Percentiles rank a stretch among this genome's conserved stretches.
Conservation (phyloP, 1,140 invertebrate species). For the Nephotettix cincticeps region DNA sequence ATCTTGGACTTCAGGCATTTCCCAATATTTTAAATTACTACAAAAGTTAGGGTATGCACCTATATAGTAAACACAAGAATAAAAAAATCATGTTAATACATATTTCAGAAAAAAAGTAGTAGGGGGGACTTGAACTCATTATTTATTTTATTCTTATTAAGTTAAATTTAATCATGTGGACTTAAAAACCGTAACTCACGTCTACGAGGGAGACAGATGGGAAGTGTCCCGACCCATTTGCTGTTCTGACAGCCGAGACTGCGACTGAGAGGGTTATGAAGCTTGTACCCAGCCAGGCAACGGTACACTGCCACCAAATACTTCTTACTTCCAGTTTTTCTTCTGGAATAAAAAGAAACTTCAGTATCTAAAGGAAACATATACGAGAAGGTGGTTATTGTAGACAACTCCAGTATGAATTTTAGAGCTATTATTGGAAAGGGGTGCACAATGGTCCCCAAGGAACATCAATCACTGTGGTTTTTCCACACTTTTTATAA, state of each 20-base stretch:
- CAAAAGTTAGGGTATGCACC: too few relatives aligned
- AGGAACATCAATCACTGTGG: too few relatives aligned
- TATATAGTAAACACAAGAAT: background rate
- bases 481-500: too few relatives aligned
- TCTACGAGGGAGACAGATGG: background rate
- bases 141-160: background rate
- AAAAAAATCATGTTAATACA: background rate
- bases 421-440: too few relatives aligned
- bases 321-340: background rate
- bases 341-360: background rate
- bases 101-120: background rate
- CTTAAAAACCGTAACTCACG: too few relatives aligned
- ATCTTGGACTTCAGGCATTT: background rate
- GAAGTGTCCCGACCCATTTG: background rate
- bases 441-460: too few relatives aligned
- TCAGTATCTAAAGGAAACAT: too few relatives aligned
- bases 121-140: background rate
- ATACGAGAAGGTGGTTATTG: too few relatives aligned
- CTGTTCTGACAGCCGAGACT: background rate
- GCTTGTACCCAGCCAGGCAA: background rate
- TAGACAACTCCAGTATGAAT: too few relatives aligned
- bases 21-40: too few relatives aligned
- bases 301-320: constrained; percentile 10
- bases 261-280: background rate
- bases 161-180: too few relatives aligned